Evolutionary conservation across 2,797 vertebrate genomes (phyloP).

Genomic region (Syngnathus acus): DNA sequence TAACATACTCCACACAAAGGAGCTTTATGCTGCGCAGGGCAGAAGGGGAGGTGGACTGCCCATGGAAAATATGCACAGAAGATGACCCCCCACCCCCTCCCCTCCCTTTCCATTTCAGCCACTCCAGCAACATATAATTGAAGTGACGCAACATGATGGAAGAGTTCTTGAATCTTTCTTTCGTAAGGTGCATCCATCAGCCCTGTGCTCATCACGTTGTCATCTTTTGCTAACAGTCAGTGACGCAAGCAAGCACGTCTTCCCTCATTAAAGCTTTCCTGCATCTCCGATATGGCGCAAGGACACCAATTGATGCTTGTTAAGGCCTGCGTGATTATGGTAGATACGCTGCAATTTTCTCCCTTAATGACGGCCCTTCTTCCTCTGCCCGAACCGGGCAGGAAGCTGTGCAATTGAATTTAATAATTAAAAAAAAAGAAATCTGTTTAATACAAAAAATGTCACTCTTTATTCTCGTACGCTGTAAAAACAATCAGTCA

Average conservation of each 20-base stretch:
- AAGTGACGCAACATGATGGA: slow-evolving; percentile 31
- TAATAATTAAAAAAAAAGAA: no score
- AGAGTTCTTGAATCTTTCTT: slow-evolving; percentile 46
- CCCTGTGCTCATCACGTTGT: slow-evolving; percentile 5
- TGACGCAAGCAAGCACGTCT: slow-evolving; percentile 48
- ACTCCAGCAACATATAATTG: slow-evolving; percentile 47
- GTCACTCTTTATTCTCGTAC: no score
- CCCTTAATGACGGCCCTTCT: slow-evolving; percentile 39
- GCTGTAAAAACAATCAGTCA: no score
- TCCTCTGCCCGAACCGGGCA: slow-evolving; percentile 34
- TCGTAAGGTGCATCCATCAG: slow-evolving; percentile 26
- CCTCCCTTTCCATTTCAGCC: slow-evolving; percentile 31
- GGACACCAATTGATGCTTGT: slow-evolving; percentile 52
- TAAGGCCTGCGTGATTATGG: slow-evolving; percentile 53
- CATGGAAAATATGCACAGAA: slow-evolving; percentile 60
- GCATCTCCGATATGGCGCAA: not conserved
- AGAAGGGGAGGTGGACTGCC: slow-evolving; percentile 19
- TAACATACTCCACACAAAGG: slow-evolving; percentile 52
- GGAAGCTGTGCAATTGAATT: slow-evolving; percentile 10
- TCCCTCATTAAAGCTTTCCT: slow-evolving; percentile 40
- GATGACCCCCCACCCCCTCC: slow-evolving; percentile 32
- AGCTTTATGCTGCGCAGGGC: slow-evolving; percentile 52
- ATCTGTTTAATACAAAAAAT: no score
- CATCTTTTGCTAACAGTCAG: slow-evolving; percentile 41
- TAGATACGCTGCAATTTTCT: slow-evolving; percentile 44